phyloP scores from a whole-genome alignment of 2,888 invertebrate species.

The Epirrhoe alternata region DNA sequence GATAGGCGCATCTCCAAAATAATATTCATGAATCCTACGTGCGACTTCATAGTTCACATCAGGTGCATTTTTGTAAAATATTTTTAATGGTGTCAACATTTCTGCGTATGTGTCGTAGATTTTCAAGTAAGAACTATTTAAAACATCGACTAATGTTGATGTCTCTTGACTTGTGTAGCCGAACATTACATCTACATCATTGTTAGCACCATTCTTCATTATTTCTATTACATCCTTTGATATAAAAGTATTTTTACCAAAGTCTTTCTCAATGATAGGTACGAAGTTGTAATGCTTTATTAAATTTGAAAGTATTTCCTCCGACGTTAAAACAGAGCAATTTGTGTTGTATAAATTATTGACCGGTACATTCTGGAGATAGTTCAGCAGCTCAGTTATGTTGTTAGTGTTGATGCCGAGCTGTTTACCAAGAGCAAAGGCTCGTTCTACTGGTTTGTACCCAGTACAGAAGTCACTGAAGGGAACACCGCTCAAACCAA shows the following conservation, averaged over 20 bases:
- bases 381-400: slow-evolving; percentile 46
- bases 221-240: slow-evolving; percentile 8
- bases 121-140: slow-evolving; percentile 5
- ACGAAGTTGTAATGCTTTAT: slow-evolving; percentile 36
- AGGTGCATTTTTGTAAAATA: slow-evolving; percentile 2
- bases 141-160: not conserved
- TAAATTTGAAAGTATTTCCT: slow-evolving; percentile 36
- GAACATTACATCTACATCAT: slow-evolving; percentile 30
- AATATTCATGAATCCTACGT: slow-evolving; percentile 18
- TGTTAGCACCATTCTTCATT: slow-evolving; percentile 14
- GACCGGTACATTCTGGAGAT: slow-evolving; percentile 45
- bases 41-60: slow-evolving; percentile 19
- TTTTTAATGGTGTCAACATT: slow-evolving; percentile 29
- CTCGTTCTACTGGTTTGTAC: slow-evolving; percentile 74
- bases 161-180: slow-evolving; percentile 25
- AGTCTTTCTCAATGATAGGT: slow-evolving; percentile 50
- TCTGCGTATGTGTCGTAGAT: slow-evolving; percentile 24
- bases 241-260: slow-evolving; percentile 39
- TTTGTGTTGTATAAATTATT: slow-evolving; percentile 38
- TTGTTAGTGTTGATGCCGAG: slow-evolving; percentile 48
- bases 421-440: slow-evolving; percentile 46
- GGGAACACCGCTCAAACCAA: slow-evolving; percentile 87
- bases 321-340: slow-evolving; percentile 27
- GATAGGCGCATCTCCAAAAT: slow-evolving; percentile 25
- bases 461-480: slow-evolving; percentile 75